Evolutionary conservation across 1,140 invertebrate genomes (phyloP).

Genomic region (Planococcus citri): DNA sequence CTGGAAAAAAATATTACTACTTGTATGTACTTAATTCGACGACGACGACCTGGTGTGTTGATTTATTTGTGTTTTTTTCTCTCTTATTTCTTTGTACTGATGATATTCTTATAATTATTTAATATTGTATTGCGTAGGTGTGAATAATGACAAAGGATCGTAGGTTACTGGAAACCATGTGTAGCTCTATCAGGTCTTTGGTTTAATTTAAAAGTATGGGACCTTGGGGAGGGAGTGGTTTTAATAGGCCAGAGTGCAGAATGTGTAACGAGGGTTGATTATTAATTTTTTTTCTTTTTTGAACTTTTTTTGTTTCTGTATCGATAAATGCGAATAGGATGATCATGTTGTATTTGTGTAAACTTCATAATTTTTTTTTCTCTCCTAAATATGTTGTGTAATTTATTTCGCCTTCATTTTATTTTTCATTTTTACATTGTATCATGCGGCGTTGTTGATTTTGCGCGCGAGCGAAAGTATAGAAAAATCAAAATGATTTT

Average conservation of each 20-base stretch:
- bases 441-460: background rate
- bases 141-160: constrained; percentile 29
- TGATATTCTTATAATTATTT: background rate
- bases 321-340: background rate
- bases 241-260: constrained; percentile 33
- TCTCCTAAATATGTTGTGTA: background rate
- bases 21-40: too few species aligned
- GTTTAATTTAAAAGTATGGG: background rate
- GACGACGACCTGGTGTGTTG: background rate
- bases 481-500: background rate
- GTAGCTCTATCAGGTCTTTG: background rate
- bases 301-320: background rate
- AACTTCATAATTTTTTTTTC: background rate
- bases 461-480: background rate
- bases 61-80: background rate
- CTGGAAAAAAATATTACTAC: too few species aligned
- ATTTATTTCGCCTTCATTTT: background rate
- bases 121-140: constrained; percentile 28
- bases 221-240: constrained; percentile 20
- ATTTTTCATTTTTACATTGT: background rate
- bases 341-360: background rate
- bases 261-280: constrained; percentile 33
- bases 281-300: too few species aligned
- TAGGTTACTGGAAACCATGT: constrained; percentile 24
- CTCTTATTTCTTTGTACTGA: constrained; percentile 12